Conservation (phyloP, 2,113 vertebrate genomes). For the Xenopus borealis region DNA sequence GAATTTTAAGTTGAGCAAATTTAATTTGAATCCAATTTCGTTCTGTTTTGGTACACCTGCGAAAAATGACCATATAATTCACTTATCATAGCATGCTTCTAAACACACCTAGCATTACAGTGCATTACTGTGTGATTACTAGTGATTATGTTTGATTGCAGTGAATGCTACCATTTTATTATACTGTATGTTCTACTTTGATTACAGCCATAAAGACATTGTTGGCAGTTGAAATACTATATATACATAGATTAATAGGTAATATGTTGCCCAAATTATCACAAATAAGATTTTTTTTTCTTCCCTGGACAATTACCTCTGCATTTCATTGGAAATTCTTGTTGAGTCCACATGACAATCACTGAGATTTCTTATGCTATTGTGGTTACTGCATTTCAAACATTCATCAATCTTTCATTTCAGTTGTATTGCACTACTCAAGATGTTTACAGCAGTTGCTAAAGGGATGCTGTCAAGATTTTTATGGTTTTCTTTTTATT, state of each 20-base stretch:
- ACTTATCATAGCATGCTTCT: slow-evolving; percentile 23
- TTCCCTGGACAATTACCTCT: too few species aligned
- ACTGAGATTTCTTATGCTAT: too few species aligned
- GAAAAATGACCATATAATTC: slow-evolving; percentile 23
- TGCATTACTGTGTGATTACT: slow-evolving; percentile 30
- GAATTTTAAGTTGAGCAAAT: not conserved
- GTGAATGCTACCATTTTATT: slow-evolving; percentile 15
- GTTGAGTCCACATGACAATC: too few species aligned
- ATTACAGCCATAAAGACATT: slow-evolving; percentile 21
- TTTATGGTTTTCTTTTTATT: too few species aligned
- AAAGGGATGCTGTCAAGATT: too few species aligned
- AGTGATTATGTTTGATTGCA: slow-evolving; percentile 26
- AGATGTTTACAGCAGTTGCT: too few species aligned
- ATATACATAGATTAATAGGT: slow-evolving; percentile 6
- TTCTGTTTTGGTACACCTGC: slow-evolving; percentile 8
- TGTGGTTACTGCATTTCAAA: too few species aligned
- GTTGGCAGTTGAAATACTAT: slow-evolving; percentile 2
- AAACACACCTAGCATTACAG: slow-evolving; percentile 22
- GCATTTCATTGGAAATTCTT: too few species aligned
- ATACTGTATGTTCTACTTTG: slow-evolving; percentile 15
- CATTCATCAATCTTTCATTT: too few species aligned
- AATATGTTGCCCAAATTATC: not conserved
- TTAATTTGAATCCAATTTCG: slow-evolving; percentile 4
- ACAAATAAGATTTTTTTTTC: not conserved
- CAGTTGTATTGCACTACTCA: too few species aligned